phyloP scores from a whole-genome alignment of 2,113 vertebrate species.

The Aleadryas rufinucha region DNA sequence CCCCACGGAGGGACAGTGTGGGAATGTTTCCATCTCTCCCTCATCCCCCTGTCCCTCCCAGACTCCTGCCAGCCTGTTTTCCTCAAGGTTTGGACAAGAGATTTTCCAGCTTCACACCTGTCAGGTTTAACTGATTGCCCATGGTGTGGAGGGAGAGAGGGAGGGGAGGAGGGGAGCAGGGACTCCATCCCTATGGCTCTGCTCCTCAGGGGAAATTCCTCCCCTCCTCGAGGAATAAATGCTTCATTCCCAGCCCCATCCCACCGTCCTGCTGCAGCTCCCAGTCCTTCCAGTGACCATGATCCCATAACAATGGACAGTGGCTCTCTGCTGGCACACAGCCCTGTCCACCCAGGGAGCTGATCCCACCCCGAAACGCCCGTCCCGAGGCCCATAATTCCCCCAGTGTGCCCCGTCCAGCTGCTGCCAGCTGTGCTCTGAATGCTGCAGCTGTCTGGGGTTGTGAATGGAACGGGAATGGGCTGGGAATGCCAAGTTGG shows the following conservation, averaged over 20 bases:
- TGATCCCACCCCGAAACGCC: not conserved
- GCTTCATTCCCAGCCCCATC: not conserved
- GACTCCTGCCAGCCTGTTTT: slow-evolving; percentile 5
- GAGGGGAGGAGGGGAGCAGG: not conserved
- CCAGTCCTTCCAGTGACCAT: not conserved
- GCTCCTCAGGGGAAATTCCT: not conserved
- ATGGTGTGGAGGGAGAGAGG: not conserved
- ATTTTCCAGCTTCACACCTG: slow-evolving; percentile 49
- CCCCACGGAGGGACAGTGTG: not conserved
- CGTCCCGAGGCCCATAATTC: not conserved
- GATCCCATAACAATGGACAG: not conserved
- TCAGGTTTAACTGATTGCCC: slow-evolving; percentile 33
- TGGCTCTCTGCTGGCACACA: not conserved
- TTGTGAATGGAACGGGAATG: not conserved
- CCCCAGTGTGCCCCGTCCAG: not conserved
- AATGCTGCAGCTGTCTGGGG: slow-evolving; percentile 49
- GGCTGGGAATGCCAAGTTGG: not conserved
- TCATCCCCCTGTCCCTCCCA: not conserved
- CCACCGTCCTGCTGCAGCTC: not conserved
- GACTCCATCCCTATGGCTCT: not conserved
- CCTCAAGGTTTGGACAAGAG: slow-evolving; percentile 2
- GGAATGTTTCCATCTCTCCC: not conserved
- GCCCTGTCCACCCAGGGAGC: not conserved
- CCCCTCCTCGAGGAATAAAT: not conserved
- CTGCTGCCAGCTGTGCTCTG: slow-evolving; percentile 50